Percentiles rank a stretch among this genome's conserved stretches.
Evolutionary conservation across 2,797 vertebrate genomes (phyloP).

Genomic region (Synanceia verrucosa): DNA sequence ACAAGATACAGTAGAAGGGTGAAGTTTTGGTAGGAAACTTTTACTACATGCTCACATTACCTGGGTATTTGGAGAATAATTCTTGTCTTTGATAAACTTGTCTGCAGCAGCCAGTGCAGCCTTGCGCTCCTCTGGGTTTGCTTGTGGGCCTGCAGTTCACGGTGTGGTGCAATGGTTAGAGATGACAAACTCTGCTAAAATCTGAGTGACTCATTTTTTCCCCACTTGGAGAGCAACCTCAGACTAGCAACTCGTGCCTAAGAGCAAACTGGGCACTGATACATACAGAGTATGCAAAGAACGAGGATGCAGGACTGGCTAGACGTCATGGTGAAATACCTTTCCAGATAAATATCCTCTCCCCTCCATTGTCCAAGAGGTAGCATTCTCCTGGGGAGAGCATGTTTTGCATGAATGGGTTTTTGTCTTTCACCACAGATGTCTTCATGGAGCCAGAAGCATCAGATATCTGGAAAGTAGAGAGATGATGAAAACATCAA

Average conservation of each 20-base stretch:
- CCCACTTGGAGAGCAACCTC: background rate
- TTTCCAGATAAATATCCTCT: conserved; percentile 85
- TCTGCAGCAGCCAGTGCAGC: conserved; percentile 64
- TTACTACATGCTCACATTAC: conserved; percentile 46
- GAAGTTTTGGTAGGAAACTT: background rate
- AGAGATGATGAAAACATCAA: background rate
- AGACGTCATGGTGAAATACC: conserved; percentile 55
- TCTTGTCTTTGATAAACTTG: conserved; percentile 74
- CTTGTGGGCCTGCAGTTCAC: conserved; percentile 60
- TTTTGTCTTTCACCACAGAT: conserved; percentile 58
- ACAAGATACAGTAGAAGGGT: background rate
- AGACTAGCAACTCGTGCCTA: background rate
- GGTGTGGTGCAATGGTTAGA: conserved; percentile 14
- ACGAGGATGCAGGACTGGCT: background rate
- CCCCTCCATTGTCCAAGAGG: conserved; percentile 77
- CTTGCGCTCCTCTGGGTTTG: conserved; percentile 75
- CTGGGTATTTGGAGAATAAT: conserved; percentile 73
- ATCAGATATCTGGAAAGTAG: conserved; percentile 77
- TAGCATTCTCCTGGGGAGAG: conserved; percentile 78
- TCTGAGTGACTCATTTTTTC: background rate
- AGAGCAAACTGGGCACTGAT: background rate
- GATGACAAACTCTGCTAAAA: background rate
- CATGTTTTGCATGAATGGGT: conserved; percentile 79
- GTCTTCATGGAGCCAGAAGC: conserved; percentile 71
- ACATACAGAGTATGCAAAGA: background rate